phyloP scores from a whole-genome alignment of 1,140 invertebrate genomes.

The Telenomus remus region DNA sequence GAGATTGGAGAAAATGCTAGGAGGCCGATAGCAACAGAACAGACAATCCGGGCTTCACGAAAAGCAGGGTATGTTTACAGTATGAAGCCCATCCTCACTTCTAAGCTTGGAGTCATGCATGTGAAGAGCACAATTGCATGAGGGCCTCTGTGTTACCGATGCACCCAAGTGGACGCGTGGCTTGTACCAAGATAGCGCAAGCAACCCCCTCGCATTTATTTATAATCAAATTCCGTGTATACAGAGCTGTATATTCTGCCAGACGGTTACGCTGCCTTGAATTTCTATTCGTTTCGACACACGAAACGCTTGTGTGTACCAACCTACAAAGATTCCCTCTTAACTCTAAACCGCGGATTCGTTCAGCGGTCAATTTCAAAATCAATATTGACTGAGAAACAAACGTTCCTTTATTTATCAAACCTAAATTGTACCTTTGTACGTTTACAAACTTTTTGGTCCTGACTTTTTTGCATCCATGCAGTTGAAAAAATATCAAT shows the following conservation, averaged over 20 bases:
- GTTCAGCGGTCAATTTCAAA: slow-evolving; percentile 75
- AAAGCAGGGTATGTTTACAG: slow-evolving; percentile 69
- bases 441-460: slow-evolving; percentile 42
- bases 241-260: slow-evolving; percentile 60
- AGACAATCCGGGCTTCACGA: slow-evolving; percentile 68
- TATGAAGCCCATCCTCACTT: slow-evolving; percentile 57
- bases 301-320: slow-evolving; percentile 37
- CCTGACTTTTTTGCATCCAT: too few species aligned
- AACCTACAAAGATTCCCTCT: slow-evolving; percentile 42
- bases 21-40: slow-evolving; percentile 60
- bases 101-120: slow-evolving; percentile 24
- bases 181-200: slow-evolving; percentile 46
- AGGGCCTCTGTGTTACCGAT: slow-evolving; percentile 73
- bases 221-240: slow-evolving; percentile 76
- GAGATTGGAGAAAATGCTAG: slow-evolving; percentile 20
- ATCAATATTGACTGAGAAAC: slow-evolving; percentile 76
- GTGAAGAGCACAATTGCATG: slow-evolving; percentile 31
- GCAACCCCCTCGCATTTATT: slow-evolving; percentile 71
- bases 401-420: slow-evolving; percentile 75
- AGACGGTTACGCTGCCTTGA: slow-evolving; percentile 64
- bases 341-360: slow-evolving; percentile 64
- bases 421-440: slow-evolving; percentile 66
- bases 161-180: slow-evolving; percentile 69
- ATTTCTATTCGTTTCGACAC: slow-evolving; percentile 66
- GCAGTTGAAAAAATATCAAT: too few species aligned